These are phyloP conservation scores for Mormyrus iriodes DNA, from an alignment of 2,113 vertebrate genomes.

Conservation along the genomic window DNA sequence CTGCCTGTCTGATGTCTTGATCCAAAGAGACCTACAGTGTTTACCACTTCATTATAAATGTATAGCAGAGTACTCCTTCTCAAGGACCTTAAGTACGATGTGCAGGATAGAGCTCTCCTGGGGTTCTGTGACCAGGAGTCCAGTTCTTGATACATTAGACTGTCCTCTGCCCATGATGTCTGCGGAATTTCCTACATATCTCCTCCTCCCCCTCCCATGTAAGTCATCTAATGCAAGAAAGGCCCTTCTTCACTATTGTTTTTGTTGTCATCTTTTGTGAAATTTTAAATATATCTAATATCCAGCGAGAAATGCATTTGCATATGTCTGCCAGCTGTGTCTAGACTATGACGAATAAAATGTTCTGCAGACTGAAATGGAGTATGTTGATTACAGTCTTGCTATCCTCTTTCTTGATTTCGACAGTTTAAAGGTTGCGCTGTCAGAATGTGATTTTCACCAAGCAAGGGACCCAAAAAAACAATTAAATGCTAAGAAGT, in stretches of 20 bases:
- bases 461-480: not conserved
- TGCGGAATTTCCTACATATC: not conserved
- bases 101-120: not conserved
- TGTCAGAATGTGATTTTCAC: not conserved
- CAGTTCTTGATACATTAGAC: not conserved
- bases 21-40: not conserved
- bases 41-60: not conserved
- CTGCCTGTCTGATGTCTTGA: not conserved
- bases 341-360: not conserved
- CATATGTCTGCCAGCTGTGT: not conserved
- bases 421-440: not conserved
- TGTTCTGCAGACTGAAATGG: not conserved
- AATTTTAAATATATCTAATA: not conserved
- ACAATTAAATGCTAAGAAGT: not conserved
- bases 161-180: not conserved
- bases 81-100: not conserved
- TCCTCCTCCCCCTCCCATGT: not conserved
- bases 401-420: not conserved
- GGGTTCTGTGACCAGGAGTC: not conserved
- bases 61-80: not conserved
- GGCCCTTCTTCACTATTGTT: not conserved
- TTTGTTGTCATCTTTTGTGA: not conserved
- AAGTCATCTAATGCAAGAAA: not conserved
- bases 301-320: not conserved
- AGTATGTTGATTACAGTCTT: not conserved